Conservation (phyloP, 2,888 invertebrate genomes). For the Macroteleia sp. region DNA sequence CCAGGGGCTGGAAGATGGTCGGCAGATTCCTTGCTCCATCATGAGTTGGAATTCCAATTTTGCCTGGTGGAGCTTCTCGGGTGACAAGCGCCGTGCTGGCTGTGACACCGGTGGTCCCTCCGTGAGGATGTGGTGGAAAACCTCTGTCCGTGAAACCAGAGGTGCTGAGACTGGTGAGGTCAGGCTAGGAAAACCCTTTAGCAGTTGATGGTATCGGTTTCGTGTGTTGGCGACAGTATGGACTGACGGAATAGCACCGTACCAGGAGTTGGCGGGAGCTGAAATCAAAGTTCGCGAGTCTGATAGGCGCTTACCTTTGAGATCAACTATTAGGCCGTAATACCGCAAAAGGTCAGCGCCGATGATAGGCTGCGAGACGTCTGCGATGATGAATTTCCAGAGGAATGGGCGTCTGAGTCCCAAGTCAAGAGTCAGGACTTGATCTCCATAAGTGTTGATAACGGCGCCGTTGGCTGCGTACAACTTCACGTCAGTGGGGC, state of each 20-base stretch:
- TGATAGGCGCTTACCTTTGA: neutral
- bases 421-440: conserved; percentile 67
- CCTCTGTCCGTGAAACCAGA: neutral
- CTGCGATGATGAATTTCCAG: conserved; percentile 62
- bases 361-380: conserved; percentile 10
- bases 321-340: neutral
- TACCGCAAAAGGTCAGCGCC: conserved; percentile 69
- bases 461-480: conserved; percentile 71
- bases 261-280: neutral
- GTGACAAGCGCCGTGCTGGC: conserved; percentile 72
- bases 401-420: conserved; percentile 23
- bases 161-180: neutral
- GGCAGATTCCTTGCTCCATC: conserved; percentile 79
- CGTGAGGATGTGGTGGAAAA: conserved; percentile 65
- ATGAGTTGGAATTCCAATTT: conserved; percentile 75
- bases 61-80: conserved; percentile 73
- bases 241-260: neutral
- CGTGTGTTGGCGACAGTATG: neutral
- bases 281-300: neutral
- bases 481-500: neutral
- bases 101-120: conserved; percentile 74
- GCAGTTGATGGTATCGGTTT: neutral
- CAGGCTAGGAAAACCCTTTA: conserved; percentile 6
- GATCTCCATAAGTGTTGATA: conserved; percentile 71
- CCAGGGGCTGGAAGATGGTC: conserved; percentile 81